A percentile compares a stretch with the other conserved stretches of the same genome.
phyloP scores from a whole-genome alignment of 1,140 invertebrate species.

The Hirudo medicinalis region DNA sequence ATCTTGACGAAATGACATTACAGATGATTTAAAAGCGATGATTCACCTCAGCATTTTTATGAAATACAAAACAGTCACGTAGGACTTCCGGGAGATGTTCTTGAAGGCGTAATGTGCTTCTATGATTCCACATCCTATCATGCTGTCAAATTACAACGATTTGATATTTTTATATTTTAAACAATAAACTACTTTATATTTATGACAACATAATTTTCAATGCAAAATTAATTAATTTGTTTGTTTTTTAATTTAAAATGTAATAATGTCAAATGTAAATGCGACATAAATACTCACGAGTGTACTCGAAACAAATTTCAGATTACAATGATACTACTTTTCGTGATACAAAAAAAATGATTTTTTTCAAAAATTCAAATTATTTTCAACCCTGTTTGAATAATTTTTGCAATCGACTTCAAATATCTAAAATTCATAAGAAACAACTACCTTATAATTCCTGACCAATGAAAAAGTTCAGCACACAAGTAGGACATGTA shows the following conservation, averaged over 20 bases:
- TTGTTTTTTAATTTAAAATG: too few species aligned
- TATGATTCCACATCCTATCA: constrained; percentile 21
- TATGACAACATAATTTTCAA: neutral
- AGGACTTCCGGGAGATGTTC: constrained; percentile 15
- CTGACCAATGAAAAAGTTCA: constrained; percentile 95
- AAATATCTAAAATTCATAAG: too few species aligned
- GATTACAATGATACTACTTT: neutral
- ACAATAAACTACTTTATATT: neutral
- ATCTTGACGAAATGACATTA: too few species aligned
- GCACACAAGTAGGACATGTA: constrained; percentile 92
- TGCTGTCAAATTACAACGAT: neutral
- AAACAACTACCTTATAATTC: constrained; percentile 51
- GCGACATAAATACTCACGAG: too few species aligned
- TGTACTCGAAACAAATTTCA: too few species aligned
- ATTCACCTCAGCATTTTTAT: constrained; percentile 16
- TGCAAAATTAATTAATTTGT: too few species aligned
- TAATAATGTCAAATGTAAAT: too few species aligned
- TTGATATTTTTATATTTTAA: constrained; percentile 1
- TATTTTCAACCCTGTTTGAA: neutral
- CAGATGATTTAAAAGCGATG: too few species aligned
- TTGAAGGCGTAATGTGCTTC: constrained; percentile 16
- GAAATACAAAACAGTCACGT: constrained; percentile 17
- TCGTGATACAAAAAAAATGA: too few species aligned
- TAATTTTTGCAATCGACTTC: too few species aligned
- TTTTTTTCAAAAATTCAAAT: neutral